Conservation (phyloP, 2,113 vertebrate species). For the Lophotis ruficrista region DNA sequence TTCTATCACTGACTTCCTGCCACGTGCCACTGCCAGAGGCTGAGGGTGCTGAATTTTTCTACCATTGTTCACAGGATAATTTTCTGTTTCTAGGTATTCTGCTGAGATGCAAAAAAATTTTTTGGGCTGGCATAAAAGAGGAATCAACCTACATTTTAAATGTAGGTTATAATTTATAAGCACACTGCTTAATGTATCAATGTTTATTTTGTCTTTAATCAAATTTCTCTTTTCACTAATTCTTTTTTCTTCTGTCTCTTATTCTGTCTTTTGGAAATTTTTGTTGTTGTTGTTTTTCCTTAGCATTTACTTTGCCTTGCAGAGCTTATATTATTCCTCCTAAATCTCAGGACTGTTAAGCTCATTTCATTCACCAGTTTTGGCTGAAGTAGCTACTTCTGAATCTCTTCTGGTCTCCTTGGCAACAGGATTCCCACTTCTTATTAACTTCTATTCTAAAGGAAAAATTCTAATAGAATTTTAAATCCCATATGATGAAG, state of each 20-base stretch:
- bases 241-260: background rate
- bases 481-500: background rate
- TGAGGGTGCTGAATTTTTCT: background rate
- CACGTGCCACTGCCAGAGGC: background rate
- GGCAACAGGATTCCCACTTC: background rate
- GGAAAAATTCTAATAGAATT: background rate
- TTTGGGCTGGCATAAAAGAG: background rate
- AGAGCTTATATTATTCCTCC: background rate
- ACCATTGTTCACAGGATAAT: fast-evolving
- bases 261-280: background rate
- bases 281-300: background rate
- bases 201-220: background rate
- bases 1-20: background rate
- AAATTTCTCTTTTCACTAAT: background rate
- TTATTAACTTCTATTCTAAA: background rate
- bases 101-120: background rate
- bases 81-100: background rate
- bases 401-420: background rate
- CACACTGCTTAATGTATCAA: background rate
- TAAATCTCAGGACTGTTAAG: background rate
- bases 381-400: background rate
- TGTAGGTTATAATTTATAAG: background rate
- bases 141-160: background rate
- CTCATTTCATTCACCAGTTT: background rate
- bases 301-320: background rate